Evolutionary conservation across 92 coral and sea anemone genomes (phyloP).

Genomic region (Paramuricea clavata): DNA sequence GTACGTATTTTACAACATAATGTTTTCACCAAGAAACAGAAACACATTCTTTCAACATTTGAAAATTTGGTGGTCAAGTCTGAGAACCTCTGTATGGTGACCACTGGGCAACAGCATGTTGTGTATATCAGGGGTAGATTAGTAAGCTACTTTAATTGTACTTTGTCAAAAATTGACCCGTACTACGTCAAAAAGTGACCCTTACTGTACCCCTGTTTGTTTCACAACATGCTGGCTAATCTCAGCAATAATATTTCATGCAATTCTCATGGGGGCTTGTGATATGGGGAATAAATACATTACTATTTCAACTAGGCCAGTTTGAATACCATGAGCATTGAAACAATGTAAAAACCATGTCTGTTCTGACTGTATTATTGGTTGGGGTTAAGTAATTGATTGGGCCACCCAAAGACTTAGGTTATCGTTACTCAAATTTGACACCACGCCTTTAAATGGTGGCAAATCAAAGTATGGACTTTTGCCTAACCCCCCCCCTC

Average conservation of each 20-base stretch:
- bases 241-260: conserved; percentile 22
- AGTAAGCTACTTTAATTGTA: conserved; percentile 11
- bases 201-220: background rate
- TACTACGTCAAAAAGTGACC: background rate
- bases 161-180: background rate
- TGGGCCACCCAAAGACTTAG: background rate
- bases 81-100: conserved; percentile 29
- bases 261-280: background rate
- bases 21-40: conserved; percentile 3
- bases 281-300: background rate
- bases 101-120: conserved; percentile 39
- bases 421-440: background rate
- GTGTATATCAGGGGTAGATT: conserved; percentile 11
- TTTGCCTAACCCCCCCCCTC: background rate
- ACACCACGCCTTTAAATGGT: background rate
- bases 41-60: conserved; percentile 9
- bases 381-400: background rate
- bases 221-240: conserved; percentile 30
- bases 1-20: conserved; percentile 10
- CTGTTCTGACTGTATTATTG: too few relatives aligned
- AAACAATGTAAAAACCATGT: too few relatives aligned
- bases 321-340: too few relatives aligned
- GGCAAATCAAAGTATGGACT: background rate
- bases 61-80: conserved; percentile 40
- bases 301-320: too few relatives aligned